Conservation (phyloP, 2,113 vertebrate genomes). For the Paracyprichromis sp. region DNA sequence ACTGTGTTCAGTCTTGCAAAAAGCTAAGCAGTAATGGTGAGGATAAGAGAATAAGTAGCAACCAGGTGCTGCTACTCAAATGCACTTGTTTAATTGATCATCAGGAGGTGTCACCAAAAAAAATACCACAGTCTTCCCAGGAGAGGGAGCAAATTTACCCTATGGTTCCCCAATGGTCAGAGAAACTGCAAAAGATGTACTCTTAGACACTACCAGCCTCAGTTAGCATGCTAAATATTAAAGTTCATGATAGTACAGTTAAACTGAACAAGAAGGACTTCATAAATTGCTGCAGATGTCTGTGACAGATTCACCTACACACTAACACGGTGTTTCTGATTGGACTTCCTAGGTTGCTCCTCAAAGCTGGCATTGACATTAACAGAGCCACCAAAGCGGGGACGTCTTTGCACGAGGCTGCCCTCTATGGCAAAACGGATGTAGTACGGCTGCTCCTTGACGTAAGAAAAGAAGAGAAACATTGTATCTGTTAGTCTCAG, state of each 20-base stretch:
- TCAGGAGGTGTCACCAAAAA: background rate
- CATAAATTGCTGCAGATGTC: constrained; percentile 28
- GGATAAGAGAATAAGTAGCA: background rate
- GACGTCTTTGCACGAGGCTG: constrained; percentile 86
- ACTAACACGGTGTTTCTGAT: constrained; percentile 14
- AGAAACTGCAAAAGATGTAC: background rate
- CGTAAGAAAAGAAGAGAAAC: constrained; percentile 76
- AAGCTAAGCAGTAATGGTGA: background rate
- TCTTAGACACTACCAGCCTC: background rate
- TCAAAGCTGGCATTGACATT: constrained; percentile 90
- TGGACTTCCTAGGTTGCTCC: constrained; percentile 81
- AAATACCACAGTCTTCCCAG: background rate
- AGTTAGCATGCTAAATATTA: background rate
- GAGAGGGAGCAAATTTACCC: background rate
- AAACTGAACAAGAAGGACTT: background rate
- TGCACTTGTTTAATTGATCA: background rate
- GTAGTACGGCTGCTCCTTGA: constrained; percentile 88
- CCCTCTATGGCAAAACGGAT: constrained; percentile 88
- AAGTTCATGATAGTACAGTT: background rate
- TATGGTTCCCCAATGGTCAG: background rate
- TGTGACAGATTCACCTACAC: background rate
- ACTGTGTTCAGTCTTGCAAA: background rate
- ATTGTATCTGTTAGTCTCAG: background rate
- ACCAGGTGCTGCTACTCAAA: background rate
- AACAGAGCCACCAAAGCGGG: constrained; percentile 89